These are phyloP conservation scores for Melanitta fusca DNA, from an alignment of 2,797 vertebrate genomes.

Conservation along the genomic window DNA sequence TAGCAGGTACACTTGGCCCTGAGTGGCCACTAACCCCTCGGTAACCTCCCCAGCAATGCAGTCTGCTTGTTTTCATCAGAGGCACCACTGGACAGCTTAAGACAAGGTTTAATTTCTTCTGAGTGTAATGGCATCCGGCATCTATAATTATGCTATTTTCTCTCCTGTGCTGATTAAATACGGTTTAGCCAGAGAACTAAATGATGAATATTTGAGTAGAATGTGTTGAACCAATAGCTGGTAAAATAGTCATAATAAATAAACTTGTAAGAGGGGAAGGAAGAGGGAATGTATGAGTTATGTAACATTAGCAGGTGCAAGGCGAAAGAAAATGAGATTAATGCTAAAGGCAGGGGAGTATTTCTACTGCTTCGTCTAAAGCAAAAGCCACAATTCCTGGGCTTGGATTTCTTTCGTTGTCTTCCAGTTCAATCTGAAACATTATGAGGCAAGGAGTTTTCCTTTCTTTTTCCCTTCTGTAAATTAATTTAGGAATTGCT, in stretches of 20 bases:
- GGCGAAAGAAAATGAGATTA: slow-evolving; percentile 19
- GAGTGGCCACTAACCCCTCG: slow-evolving; percentile 67
- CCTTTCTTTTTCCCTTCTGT: neutral
- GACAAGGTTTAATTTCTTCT: slow-evolving; percentile 89
- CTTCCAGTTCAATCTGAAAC: neutral
- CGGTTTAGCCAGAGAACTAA: slow-evolving; percentile 79
- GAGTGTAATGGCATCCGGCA: slow-evolving; percentile 91
- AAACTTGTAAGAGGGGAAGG: slow-evolving; percentile 64
- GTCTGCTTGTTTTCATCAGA: slow-evolving; percentile 64
- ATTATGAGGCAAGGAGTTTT: neutral
- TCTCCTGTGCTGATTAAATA: slow-evolving; percentile 91
- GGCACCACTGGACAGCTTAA: slow-evolving; percentile 71
- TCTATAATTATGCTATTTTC: slow-evolving; percentile 95
- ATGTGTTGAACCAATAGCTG: slow-evolving; percentile 75
- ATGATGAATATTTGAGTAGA: slow-evolving; percentile 80
- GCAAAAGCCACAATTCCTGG: neutral
- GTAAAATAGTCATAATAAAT: slow-evolving; percentile 79
- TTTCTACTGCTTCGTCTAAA: neutral
- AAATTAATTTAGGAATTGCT: neutral
- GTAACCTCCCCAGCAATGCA: slow-evolving; percentile 73
- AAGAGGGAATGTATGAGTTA: slow-evolving; percentile 4
- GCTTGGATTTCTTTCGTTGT: neutral
- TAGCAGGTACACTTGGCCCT: slow-evolving; percentile 55
- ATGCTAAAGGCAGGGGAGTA: neutral
- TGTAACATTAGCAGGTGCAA: slow-evolving; percentile 61